Evolutionary conservation across 2,888 invertebrate species (phyloP), one percentile per base, ranked within the genome.

Genomic region (Salpingus planirostris): DNA sequence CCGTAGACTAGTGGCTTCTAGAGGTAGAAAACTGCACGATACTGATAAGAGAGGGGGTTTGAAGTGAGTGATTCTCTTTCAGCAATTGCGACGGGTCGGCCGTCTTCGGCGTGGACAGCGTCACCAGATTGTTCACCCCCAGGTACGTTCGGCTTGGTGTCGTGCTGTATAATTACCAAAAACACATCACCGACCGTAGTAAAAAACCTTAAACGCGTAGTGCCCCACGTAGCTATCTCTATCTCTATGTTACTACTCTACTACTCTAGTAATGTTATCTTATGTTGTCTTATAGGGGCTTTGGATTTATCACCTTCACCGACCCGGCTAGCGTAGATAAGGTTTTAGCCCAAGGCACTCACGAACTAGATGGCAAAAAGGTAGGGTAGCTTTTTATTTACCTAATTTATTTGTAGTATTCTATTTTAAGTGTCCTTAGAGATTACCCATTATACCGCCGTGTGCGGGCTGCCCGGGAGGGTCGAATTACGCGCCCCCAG

Each of bases 331-430:
- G 92, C 74, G 95, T 97, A 77, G 96, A 97, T 77, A 95, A 96
- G 79, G 96, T 98, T 68, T 82, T 98, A 78, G 87, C 89, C 67
- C 89, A 91, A 76, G 87, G 89, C 71, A 90, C 89, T 69, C 98
- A 98, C 73, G 95, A 96, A 76, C 80, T 98, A 75, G 97, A 98
- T 73, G 93, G 95, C 66, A 97, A 97, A 83, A 95, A 95, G 90
- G 96, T 96, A 75, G 78, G 75, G 67, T 59, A 44, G 44, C 36
- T 36, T 38, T 35, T 42, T 41, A 38, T 37, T 33, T 40, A 34
- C 36, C 34, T 43, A 40, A 34, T 39, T 33, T 42, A 37, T 37
- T 35, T 41, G 33, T 38, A 35, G 33, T 37, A 25, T 34, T 31
- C 27, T 31, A 38, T 27, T 33, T 32, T 31, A 5, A 33, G 25